phyloP scores from a whole-genome alignment of 2,888 invertebrate genomes.

The Drosophila kokeensis region DNA sequence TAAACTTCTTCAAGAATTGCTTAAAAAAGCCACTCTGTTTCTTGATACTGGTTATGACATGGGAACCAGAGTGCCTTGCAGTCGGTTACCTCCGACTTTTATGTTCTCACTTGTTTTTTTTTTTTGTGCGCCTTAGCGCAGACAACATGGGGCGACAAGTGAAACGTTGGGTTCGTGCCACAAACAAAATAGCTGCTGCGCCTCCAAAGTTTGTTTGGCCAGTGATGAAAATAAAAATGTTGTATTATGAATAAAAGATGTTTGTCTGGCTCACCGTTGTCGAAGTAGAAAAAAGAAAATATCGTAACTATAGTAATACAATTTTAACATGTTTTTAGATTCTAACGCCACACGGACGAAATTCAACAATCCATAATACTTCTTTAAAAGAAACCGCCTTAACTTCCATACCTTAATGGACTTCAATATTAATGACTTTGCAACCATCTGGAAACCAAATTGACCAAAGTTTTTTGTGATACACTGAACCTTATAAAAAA shows the following conservation, averaged over 20 bases:
- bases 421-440: not conserved
- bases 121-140: slow-evolving; percentile 47
- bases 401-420: not conserved
- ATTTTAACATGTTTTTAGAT: not conserved
- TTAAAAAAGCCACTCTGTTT: not conserved
- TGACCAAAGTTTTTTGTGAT: not conserved
- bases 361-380: not conserved
- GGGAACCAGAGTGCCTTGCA: not conserved
- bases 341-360: not conserved
- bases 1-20: accelerated
- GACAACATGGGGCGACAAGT: slow-evolving; percentile 55
- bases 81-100: not conserved
- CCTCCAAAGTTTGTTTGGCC: slow-evolving; percentile 53
- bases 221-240: slow-evolving; percentile 33
- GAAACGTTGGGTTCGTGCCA: slow-evolving; percentile 13
- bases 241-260: slow-evolving; percentile 49
- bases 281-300: not conserved
- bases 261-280: slow-evolving; percentile 29
- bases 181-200: slow-evolving; percentile 50
- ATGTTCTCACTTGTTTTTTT: not conserved
- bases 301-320: not conserved
- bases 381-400: not conserved
- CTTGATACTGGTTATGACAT: not conserved
- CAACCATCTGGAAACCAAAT: not conserved
- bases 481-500: not conserved